Evolutionary conservation across 2,888 invertebrate species (phyloP), one percentile per base, ranked within the genome.

Genomic region (Fragum sueziense): DNA sequence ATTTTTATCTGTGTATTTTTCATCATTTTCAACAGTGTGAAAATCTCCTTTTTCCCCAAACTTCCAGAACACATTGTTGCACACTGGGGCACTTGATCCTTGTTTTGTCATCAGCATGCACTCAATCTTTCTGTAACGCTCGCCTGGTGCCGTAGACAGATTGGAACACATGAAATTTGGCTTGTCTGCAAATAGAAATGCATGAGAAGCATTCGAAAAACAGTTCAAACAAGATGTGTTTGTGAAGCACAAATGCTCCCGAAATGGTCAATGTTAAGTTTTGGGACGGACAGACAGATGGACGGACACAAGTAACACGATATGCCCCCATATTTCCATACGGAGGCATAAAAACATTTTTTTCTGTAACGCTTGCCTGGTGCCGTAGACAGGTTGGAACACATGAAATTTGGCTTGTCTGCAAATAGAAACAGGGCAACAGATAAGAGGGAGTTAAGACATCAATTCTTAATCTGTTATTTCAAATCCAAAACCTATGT

Each of bases 161-260:
- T 83, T 79, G 7, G 17, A 34, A 47, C 82, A 83, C 6, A 25
- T 27, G 27, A 83, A 61, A 0, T 68, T 51, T 9, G 79, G 79
- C 29, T 77, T 75, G 37, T 79, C 82, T 83, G 77, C 17, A 79
- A 70, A 9, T n/a, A n/a, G n/a, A n/a, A n/a, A n/a, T n/a, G n/a
- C n/a, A n/a, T n/a, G n/a, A n/a, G n/a, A n/a, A n/a, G n/a, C n/a
- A n/a, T n/a, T n/a, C n/a, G n/a, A n/a, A n/a, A n/a, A n/a, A n/a
- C n/a, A n/a, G n/a, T n/a, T n/a, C n/a, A n/a, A n/a, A n/a, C n/a
- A n/a, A n/a, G n/a, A n/a, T n/a, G n/a, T n/a, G n/a, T n/a, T n/a
- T n/a, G n/a, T n/a, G n/a, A n/a, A n/a, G n/a, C n/a, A n/a, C n/a
- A n/a, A n/a, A n/a, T n/a, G n/a, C n/a, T n/a, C n/a, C n/a, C n/a